Evolutionary conservation across 2,888 invertebrate species (phyloP).

Genomic region (Parapristionchus giblindavisi): DNA sequence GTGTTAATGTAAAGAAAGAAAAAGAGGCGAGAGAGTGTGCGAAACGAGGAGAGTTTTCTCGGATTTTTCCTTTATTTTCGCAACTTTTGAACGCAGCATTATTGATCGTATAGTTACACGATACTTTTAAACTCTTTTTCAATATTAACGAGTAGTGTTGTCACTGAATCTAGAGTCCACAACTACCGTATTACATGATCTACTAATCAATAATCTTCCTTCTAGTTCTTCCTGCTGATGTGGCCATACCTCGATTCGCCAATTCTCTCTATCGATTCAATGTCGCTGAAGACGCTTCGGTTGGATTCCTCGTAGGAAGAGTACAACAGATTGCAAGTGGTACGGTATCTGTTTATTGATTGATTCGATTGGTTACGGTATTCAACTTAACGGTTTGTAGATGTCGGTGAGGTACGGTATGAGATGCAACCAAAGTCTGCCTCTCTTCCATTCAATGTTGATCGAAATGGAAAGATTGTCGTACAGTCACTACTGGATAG

Average conservation of each 20-base stretch:
- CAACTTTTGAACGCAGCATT: too few species aligned
- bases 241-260: conserved; percentile 79
- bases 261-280: conserved; percentile 82
- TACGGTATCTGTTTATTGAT: neutral
- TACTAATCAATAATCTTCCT: conserved; percentile 68
- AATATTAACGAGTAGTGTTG: too few species aligned
- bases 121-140: too few species aligned
- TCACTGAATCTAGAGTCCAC: neutral
- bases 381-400: conserved; percentile 17
- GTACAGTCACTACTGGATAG: conserved; percentile 88
- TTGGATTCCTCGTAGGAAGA: conserved; percentile 72
- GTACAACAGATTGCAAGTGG: conserved; percentile 53
- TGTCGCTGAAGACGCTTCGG: conserved; percentile 81
- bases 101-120: too few species aligned
- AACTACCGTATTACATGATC: neutral
- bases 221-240: conserved; percentile 42
- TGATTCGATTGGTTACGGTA: neutral
- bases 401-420: conserved; percentile 52
- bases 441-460: conserved; percentile 78
- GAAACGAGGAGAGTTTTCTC: too few species aligned
- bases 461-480: conserved; percentile 85
- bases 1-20: too few species aligned
- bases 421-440: conserved; percentile 44
- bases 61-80: too few species aligned
- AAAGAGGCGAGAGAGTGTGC: too few species aligned